Conservation (phyloP, 2,113 vertebrate genomes). For the Monarcha castaneiventris region DNA sequence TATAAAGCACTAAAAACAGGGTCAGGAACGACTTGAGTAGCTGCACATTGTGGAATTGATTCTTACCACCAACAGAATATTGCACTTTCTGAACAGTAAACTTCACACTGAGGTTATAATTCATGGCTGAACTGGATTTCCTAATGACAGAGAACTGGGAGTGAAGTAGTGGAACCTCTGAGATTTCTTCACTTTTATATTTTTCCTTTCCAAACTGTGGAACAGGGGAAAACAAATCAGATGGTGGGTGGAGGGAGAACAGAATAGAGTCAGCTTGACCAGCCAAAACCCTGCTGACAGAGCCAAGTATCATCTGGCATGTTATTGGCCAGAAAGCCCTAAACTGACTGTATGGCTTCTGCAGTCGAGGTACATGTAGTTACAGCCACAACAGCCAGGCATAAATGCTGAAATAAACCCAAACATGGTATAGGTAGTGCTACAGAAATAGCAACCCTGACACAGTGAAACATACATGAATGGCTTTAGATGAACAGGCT, state of each 20-base stretch:
- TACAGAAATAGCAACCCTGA: background rate
- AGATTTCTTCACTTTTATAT: constrained; percentile 1
- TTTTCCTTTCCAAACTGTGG: background rate
- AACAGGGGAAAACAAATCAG: background rate
- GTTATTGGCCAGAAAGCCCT: background rate
- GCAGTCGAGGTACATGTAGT: background rate
- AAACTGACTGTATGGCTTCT: rapidly evolving
- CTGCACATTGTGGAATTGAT: background rate
- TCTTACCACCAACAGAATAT: background rate
- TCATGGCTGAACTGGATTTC: background rate
- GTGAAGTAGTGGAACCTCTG: background rate
- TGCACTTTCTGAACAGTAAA: background rate
- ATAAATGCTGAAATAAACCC: background rate
- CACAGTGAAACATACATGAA: background rate
- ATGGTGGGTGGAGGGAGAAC: background rate
- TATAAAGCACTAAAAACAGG: background rate
- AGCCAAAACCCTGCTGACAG: constrained; percentile 1
- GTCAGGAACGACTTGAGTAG: background rate
- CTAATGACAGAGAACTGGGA: background rate
- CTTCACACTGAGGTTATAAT: background rate
- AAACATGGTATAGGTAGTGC: background rate
- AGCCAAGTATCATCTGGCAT: background rate
- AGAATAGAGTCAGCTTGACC: constrained; percentile 28
- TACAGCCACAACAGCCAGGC: background rate
- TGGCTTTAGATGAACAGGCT: background rate